phyloP scores from a whole-genome alignment of 2,888 invertebrate species.

The Nymphalis c-album region DNA sequence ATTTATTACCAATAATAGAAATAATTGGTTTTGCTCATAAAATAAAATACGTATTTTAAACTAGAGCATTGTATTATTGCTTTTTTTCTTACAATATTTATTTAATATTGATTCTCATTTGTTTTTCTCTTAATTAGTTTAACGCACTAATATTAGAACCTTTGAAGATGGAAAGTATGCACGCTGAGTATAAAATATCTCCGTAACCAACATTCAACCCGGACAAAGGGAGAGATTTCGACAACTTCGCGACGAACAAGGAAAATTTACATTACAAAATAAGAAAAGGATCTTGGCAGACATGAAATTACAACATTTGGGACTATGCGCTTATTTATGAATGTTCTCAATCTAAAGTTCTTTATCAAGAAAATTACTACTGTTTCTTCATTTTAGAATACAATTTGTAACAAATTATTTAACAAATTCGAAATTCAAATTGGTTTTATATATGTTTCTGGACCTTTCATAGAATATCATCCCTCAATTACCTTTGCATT shows the following conservation, averaged over 20 bases:
- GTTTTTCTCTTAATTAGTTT: background rate
- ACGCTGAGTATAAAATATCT: conserved; percentile 55
- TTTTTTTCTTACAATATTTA: background rate
- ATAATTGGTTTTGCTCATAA: no score
- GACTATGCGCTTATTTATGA: conserved; percentile 41
- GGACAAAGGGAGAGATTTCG: conserved; percentile 60
- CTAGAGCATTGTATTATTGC: background rate
- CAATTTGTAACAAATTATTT: background rate
- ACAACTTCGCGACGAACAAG: conserved; percentile 54
- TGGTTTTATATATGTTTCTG: no score
- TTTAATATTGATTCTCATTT: background rate
- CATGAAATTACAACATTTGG: conserved; percentile 61
- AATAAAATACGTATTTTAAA: no score
- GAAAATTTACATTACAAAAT: conserved; percentile 69
- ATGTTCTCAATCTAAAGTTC: background rate
- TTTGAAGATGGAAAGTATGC: no score
- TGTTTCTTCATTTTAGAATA: background rate
- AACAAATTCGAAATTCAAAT: no score
- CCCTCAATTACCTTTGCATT: background rate
- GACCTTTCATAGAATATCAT: background rate
- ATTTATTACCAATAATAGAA: no score
- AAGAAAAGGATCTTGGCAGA: conserved; percentile 59
- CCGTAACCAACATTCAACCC: conserved; percentile 60
- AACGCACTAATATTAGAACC: no score
- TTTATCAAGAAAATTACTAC: conserved; percentile 3